Evolutionary conservation across 1,140 invertebrate species (phyloP).

Genomic region (Panulirus ornatus): DNA sequence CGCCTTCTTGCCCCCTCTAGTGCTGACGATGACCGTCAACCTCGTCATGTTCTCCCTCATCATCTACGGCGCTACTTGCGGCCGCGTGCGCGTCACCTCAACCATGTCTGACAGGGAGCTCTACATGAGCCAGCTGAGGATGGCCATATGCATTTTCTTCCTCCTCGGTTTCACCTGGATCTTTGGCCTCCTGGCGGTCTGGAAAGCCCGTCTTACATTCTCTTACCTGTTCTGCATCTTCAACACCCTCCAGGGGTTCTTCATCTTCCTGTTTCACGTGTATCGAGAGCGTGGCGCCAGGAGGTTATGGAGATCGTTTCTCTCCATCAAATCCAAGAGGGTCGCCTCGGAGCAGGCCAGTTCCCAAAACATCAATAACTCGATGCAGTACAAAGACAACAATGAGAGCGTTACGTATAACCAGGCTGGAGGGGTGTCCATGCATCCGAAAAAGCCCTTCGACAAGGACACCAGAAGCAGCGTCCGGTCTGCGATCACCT

Average conservation of each 20-base stretch:
- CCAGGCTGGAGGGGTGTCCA: slow-evolving; percentile 16
- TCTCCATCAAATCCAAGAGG: slow-evolving; percentile 46
- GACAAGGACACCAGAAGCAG: not conserved
- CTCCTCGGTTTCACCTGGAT: slow-evolving; percentile 77
- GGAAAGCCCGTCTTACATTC: slow-evolving; percentile 70
- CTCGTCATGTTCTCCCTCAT: slow-evolving; percentile 78
- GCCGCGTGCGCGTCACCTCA: slow-evolving; percentile 77
- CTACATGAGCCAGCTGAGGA: slow-evolving; percentile 78
- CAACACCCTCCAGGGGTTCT: slow-evolving; percentile 76
- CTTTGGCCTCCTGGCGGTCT: slow-evolving; percentile 76
- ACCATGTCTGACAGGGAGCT: slow-evolving; percentile 78
- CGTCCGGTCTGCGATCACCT: not conserved
- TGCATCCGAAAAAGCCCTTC: not conserved
- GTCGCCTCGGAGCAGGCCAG: slow-evolving; percentile 8
- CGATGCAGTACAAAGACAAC: slow-evolving; percentile 11
- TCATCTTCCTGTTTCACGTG: slow-evolving; percentile 77
- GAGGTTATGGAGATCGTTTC: slow-evolving; percentile 72
- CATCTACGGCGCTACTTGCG: slow-evolving; percentile 78
- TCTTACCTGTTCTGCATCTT: slow-evolving; percentile 76
- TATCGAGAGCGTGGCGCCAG: slow-evolving; percentile 70
- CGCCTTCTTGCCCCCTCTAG: slow-evolving; percentile 78
- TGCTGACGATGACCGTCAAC: slow-evolving; percentile 78
- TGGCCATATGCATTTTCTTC: slow-evolving; percentile 79
- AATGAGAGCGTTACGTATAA: slow-evolving; percentile 37
- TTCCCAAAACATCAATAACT: slow-evolving; percentile 9